Evolutionary conservation across 2,888 invertebrate species (phyloP).

Genomic region (Eubasilissa splendida): DNA sequence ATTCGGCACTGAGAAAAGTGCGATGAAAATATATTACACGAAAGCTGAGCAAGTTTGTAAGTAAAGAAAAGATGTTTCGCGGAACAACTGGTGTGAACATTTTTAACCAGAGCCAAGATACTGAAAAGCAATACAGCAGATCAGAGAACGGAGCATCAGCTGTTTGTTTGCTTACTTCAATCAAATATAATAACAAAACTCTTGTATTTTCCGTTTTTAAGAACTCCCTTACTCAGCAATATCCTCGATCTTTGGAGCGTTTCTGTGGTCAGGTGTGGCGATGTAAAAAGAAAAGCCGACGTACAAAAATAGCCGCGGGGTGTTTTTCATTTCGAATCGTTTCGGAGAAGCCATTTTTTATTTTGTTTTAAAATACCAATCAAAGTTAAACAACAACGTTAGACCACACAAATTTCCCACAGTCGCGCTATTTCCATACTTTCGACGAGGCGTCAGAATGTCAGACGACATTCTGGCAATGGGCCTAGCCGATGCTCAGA

Average conservation of each 20-base stretch:
- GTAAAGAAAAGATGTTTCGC: no score
- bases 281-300: neutral
- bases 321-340: neutral
- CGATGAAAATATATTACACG: no score
- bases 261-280: neutral
- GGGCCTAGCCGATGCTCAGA: constrained; percentile 2
- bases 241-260: no score
- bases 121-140: neutral
- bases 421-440: neutral
- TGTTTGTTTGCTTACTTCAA: neutral
- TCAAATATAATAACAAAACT: no score
- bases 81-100: neutral
- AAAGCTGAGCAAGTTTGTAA: no score
- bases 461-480: constrained; percentile 6
- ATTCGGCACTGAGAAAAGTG: no score
- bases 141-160: neutral
- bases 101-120: neutral
- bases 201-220: no score
- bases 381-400: neutral
- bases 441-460: neutral
- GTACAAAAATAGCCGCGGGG: neutral
- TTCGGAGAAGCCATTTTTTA: no score
- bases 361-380: neutral
- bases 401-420: constrained; percentile 11
- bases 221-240: no score